Conservation (phyloP, 2,888 invertebrate species). For the Cheilosia soror region DNA sequence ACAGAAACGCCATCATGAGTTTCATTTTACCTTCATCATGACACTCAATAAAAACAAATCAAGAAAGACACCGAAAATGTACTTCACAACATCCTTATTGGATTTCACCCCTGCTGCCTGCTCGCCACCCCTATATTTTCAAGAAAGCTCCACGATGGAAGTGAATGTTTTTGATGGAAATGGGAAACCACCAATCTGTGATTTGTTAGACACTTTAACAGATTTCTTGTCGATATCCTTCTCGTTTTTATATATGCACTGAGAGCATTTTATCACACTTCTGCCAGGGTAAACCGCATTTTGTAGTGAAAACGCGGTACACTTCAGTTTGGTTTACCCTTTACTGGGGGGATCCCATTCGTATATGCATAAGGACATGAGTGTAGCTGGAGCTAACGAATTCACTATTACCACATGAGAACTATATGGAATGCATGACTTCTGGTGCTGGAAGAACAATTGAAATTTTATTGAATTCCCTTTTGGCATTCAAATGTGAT, state of each 20-base stretch:
- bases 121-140: neutral
- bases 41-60: constrained; percentile 51
- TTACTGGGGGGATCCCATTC: neutral
- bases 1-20: constrained; percentile 26
- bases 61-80: constrained; percentile 22
- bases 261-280: constrained; percentile 46
- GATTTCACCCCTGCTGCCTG: neutral
- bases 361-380: constrained; percentile 3
- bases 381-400: constrained; percentile 25
- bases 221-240: constrained; percentile 19
- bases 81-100: constrained; percentile 30
- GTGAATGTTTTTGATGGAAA: neutral
- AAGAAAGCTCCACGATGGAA: neutral
- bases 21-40: constrained; percentile 37
- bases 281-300: constrained; percentile 36
- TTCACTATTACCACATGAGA: constrained; percentile 31
- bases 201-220: constrained; percentile 44
- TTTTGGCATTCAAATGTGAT: constrained; percentile 21
- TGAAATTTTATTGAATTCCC: constrained; percentile 47
- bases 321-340: constrained; percentile 6
- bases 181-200: constrained; percentile 27
- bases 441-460: constrained; percentile 23
- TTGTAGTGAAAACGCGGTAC: constrained; percentile 2
- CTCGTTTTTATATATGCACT: constrained; percentile 24
- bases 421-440: constrained; percentile 14